Percentiles rank a stretch among this genome's conserved stretches.
Evolutionary conservation across 2,113 vertebrate species (phyloP).

Genomic region (Zosterops pallidus): DNA sequence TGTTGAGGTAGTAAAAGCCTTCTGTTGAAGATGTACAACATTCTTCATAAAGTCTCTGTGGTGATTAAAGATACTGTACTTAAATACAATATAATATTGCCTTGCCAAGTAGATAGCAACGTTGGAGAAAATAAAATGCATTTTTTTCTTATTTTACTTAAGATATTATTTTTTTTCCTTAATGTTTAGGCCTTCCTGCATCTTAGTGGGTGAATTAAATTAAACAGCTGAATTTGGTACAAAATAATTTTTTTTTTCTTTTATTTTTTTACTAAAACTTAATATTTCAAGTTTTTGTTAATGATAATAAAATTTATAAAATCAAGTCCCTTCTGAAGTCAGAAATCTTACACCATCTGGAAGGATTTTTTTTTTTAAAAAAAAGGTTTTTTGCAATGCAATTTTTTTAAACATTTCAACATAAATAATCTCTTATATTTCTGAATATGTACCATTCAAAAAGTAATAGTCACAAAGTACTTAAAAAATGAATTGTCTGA

Average conservation of each 20-base stretch:
- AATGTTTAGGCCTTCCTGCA: background rate
- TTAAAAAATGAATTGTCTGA: background rate
- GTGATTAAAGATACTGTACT: background rate
- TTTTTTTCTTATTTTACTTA: background rate
- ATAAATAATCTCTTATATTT: background rate
- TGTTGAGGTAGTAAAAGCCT: background rate
- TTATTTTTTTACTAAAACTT: background rate
- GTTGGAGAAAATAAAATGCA: rapidly evolving
- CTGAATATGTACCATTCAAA: background rate
- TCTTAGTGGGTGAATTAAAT: background rate
- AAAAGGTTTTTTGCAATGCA: background rate
- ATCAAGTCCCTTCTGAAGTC: background rate
- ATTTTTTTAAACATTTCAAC: background rate
- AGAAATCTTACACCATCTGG: background rate
- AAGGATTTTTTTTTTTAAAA: background rate
- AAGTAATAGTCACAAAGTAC: background rate
- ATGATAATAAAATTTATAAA: background rate
- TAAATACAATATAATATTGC: background rate
- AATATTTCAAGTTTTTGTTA: background rate
- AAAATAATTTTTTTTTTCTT: background rate
- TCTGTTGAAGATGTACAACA: background rate
- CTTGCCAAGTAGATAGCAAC: background rate
- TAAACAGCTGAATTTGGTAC: background rate
- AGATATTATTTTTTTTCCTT: background rate
- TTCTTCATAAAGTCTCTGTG: background rate